Conservation (phyloP, 2,888 invertebrate species). For the Cheiracanthium punctorium region DNA sequence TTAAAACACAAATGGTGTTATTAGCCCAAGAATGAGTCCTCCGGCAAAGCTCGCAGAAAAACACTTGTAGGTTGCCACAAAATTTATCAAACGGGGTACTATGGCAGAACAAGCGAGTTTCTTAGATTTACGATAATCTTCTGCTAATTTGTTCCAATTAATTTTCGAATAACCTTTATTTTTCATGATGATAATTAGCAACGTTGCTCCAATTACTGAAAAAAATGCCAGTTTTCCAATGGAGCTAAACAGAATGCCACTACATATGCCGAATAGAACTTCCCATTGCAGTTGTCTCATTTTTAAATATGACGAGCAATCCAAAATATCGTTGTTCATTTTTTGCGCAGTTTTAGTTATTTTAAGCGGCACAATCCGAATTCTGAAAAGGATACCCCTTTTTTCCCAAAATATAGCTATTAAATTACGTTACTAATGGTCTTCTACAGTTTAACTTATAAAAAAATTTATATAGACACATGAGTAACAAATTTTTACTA, state of each 20-base stretch:
- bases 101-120: not conserved
- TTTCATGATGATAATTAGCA: not conserved
- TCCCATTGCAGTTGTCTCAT: not conserved
- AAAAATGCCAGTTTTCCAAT: not conserved
- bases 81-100: not conserved
- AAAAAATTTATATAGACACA: no score
- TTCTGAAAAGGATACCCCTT: no score
- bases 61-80: not conserved
- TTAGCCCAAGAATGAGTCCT: conserved; percentile 24
- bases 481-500: no score
- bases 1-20: no score
- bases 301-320: not conserved
- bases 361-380: no score
- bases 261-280: not conserved
- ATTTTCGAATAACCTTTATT: not conserved
- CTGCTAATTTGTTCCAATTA: not conserved
- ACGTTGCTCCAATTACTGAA: not conserved
- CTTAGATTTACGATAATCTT: not conserved
- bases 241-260: conserved; percentile 14
- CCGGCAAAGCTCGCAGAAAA: conserved; percentile 1
- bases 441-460: no score
- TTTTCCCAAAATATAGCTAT: no score
- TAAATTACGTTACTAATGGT: no score
- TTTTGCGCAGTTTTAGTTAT: no score
- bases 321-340: not conserved